These are phyloP conservation scores for Sigmodon hispidus DNA, from an alignment of 2,113 vertebrate species.

Conservation along the genomic window DNA sequence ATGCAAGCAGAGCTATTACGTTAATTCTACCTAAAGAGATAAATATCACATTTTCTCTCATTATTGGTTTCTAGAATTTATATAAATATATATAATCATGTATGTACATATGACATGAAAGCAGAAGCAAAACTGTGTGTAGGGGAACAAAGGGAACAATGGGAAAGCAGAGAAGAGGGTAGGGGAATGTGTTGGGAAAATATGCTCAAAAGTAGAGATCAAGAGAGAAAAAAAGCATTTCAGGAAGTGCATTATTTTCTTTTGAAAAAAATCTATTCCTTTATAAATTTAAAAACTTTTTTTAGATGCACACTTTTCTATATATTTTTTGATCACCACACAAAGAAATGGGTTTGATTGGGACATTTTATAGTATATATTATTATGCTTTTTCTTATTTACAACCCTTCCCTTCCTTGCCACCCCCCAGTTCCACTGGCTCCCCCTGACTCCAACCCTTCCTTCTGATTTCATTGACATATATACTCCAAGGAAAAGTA, in stretches of 20 bases:
- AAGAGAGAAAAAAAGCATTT: neutral
- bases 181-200: neutral
- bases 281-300: neutral
- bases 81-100: neutral
- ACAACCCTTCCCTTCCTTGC: neutral
- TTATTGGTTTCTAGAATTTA: neutral
- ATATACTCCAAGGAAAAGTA: neutral
- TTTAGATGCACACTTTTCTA: neutral
- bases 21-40: neutral
- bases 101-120: neutral
- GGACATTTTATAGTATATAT: neutral
- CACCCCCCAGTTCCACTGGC: too few relatives aligned
- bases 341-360: neutral
- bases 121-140: neutral
- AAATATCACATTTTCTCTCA: neutral
- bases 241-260: neutral
- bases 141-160: neutral
- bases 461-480: neutral
- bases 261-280: constrained; percentile 9
- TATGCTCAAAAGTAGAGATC: neutral
- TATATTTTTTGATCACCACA: neutral
- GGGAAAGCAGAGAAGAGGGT: neutral
- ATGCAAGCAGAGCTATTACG: neutral
- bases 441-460: neutral
- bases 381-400: neutral